These are phyloP conservation scores for Druon quercuslanigerum DNA, from an alignment of 1,140 invertebrate species.

Conservation along the genomic window DNA sequence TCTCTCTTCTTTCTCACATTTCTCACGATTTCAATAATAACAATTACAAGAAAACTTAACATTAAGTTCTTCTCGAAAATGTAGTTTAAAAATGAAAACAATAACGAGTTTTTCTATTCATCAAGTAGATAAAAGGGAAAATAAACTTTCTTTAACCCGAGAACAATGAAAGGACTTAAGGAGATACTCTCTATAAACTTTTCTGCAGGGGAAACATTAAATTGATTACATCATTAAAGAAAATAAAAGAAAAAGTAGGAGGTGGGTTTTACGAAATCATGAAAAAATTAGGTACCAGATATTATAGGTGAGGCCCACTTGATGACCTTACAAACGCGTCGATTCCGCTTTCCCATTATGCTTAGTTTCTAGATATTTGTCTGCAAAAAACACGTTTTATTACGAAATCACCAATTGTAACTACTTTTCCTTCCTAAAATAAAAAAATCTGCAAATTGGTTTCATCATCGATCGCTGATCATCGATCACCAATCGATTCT, in stretches of 20 bases:
- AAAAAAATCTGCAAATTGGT: neutral
- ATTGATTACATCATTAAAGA: constrained; percentile 31
- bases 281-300: constrained; percentile 72
- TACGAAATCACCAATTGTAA: neutral
- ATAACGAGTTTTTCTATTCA: too few relatives aligned
- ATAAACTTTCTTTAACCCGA: too few relatives aligned
- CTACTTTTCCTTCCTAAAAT: neutral
- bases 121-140: too few relatives aligned
- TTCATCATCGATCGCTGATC: too few relatives aligned
- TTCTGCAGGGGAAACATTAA: neutral
- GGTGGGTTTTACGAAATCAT: constrained; percentile 63
- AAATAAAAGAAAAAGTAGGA: constrained; percentile 27
- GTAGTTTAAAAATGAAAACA: too few relatives aligned
- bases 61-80: too few relatives aligned
- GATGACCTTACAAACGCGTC: constrained; percentile 73
- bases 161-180: too few relatives aligned
- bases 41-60: too few relatives aligned
- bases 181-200: neutral
- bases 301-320: constrained; percentile 66
- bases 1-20: too few relatives aligned
- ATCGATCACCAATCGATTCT: too few relatives aligned
- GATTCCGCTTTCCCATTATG: constrained; percentile 74
- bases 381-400: constrained; percentile 74
- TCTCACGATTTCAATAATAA: too few relatives aligned
- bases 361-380: constrained; percentile 74